Evolutionary conservation across 2,888 invertebrate genomes (phyloP), one percentile per base, ranked within the genome.

Genomic region (Monochamus alternatus): DNA sequence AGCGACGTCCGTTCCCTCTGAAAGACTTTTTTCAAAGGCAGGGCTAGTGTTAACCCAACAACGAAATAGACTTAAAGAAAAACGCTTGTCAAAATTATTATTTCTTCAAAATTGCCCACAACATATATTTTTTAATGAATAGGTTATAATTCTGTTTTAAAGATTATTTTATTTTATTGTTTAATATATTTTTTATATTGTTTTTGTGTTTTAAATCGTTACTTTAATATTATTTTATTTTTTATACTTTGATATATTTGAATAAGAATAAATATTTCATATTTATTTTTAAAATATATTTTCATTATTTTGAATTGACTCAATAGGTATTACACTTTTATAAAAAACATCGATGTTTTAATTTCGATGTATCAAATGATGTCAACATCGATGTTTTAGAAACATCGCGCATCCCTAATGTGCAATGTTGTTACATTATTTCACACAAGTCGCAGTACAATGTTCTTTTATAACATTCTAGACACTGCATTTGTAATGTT

Each of bases 291-390:
- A 60, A 38, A 60, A 60, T 38, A 60, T 60, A 38, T 31, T 60
- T 60, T 60, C 32, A 60, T 60, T 60, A 38, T 31, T 7, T 31
- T 60, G 32, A 60, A 3, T 60, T 3, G 22, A 22, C 5, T 30
- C 8, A 5, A 12, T 14, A 58, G 3, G n/a, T 38, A 31, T 60
- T 32, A 60, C 55, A 14, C 22, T 60, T 60, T 60, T 31, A 38
- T 60, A 30, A 8, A 60, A 60, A 38, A 60, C 3, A 60, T 60
- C 60, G 60, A 60, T 60, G 32, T 60, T 38, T 60, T 31, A n/a
- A 30, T 60, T 60, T 60, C 60, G 60, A 60, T 60, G 60, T 60
- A 60, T 60, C 60, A 60, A 60, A 60, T 60, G 60, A 60, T 60
- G 60, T 60, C 60, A 60, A 60, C 60, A 60, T 60, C 60, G 31